These are phyloP conservation scores for Platysteira castanea DNA, from an alignment of 2,113 vertebrate species.

Conservation along the genomic window DNA sequence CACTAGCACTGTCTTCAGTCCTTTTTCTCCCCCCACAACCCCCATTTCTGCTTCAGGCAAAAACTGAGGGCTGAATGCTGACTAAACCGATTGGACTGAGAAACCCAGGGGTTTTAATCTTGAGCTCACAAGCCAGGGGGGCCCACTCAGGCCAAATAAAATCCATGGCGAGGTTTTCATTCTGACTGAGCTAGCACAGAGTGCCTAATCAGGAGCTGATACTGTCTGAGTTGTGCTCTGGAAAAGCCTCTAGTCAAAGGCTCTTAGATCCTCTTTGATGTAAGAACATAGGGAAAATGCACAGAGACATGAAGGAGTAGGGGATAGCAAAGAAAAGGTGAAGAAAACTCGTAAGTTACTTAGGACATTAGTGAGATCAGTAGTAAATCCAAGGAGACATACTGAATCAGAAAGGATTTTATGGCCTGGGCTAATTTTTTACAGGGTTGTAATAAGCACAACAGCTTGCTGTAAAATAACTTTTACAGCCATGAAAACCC, in stretches of 20 bases:
- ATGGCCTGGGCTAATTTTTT: neutral
- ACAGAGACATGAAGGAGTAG: neutral
- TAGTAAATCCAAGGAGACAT: neutral
- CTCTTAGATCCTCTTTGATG: neutral
- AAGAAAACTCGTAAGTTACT: neutral
- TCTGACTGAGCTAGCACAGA: neutral
- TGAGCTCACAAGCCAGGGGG: neutral
- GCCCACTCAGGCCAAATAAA: neutral
- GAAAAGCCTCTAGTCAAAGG: neutral
- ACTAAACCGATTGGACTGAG: neutral
- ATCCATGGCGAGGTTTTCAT: neutral
- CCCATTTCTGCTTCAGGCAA: neutral
- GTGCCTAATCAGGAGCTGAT: neutral
- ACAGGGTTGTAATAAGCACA: neutral
- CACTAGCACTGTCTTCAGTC: neutral
- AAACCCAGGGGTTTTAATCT: neutral
- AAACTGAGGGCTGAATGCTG: slow-evolving; percentile 12
- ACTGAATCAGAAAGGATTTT: neutral
- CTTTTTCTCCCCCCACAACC: neutral
- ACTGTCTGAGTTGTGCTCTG: neutral
- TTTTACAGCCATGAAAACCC: neutral
- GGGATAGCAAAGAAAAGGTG: neutral
- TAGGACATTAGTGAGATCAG: neutral
- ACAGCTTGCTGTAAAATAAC: neutral
- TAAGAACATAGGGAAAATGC: neutral